Conservation (phyloP, 2,797 vertebrate species). For the Leptatherina wallacei region DNA sequence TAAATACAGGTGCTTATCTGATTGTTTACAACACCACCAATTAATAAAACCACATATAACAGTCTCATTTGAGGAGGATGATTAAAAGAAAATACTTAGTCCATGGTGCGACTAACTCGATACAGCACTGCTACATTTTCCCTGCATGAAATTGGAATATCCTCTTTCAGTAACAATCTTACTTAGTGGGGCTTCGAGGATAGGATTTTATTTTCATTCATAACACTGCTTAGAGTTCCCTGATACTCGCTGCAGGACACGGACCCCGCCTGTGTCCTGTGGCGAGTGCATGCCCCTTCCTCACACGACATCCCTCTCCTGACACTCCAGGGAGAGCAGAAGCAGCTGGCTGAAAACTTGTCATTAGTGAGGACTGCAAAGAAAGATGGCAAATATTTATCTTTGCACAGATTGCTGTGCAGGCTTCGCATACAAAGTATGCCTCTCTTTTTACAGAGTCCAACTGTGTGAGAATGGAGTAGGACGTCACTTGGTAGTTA, state of each 20-base stretch:
- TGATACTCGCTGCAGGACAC: conserved; percentile 33
- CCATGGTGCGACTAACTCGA: not conserved
- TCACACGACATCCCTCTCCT: conserved; percentile 24
- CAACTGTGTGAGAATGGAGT: conserved; percentile 50
- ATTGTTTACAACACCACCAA: not conserved
- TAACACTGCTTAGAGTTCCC: conserved; percentile 30
- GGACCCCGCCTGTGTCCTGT: conserved; percentile 48
- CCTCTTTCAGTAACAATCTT: conserved; percentile 24
- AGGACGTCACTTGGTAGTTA: conserved; percentile 45
- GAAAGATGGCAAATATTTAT: conserved; percentile 81
- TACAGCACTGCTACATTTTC: not conserved
- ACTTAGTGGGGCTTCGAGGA: conserved; percentile 18
- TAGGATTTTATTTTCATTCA: conserved; percentile 53
- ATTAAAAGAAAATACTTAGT: not conserved
- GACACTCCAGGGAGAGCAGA: conserved; percentile 51
- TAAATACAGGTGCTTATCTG: not conserved
- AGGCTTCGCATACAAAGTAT: conserved; percentile 68
- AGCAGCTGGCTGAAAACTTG: conserved; percentile 72
- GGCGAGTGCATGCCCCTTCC: conserved; percentile 28
- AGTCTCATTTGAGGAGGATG: not conserved
- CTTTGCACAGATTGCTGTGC: conserved; percentile 71
- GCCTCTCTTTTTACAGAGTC: conserved; percentile 45
- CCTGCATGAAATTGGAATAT: conserved; percentile 1
- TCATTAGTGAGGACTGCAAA: conserved; percentile 70
- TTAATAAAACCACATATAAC: not conserved